These are phyloP conservation scores for Theocolax elegans DNA, from an alignment of 1,140 invertebrate species.

Conservation along the genomic window DNA sequence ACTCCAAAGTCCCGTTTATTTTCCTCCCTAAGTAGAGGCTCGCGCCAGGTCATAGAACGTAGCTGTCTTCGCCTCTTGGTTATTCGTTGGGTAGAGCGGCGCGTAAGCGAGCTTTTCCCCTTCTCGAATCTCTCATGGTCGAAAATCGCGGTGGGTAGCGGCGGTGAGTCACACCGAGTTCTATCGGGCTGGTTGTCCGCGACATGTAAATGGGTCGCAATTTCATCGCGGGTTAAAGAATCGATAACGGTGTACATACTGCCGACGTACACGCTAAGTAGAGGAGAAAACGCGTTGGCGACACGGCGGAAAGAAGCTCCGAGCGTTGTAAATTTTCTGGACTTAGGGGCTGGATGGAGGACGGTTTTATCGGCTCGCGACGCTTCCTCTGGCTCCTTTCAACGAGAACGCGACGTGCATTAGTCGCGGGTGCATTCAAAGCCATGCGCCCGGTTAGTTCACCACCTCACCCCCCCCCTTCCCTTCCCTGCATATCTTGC, in stretches of 20 bases:
- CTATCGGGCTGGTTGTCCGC: too few species aligned
- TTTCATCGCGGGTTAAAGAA: constrained; percentile 6
- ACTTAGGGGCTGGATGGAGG: too few species aligned
- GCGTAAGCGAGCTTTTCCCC: too few species aligned
- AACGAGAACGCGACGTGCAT: constrained; percentile 11
- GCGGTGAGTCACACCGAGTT: too few species aligned
- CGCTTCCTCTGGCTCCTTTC: background rate
- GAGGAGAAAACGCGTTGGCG: too few species aligned
- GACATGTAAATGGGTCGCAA: constrained; percentile 14
- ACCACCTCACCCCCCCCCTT: too few species aligned
- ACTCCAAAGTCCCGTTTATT: constrained; percentile 31
- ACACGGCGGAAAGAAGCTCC: too few species aligned
- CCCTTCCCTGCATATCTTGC: constrained; percentile 4
- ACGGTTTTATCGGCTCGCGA: background rate
- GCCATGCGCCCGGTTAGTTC: background rate
- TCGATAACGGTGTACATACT: background rate
- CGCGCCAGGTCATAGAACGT: background rate
- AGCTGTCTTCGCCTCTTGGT: background rate
- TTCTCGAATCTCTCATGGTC: too few species aligned
- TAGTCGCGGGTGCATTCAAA: background rate
- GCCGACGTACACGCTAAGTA: background rate
- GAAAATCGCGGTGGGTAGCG: too few species aligned
- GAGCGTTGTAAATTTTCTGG: too few species aligned
- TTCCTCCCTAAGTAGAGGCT: background rate
- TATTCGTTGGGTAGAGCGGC: too few species aligned